Percentiles rank a stretch among this genome's conserved stretches.
phyloP scores from a whole-genome alignment of 2,113 vertebrate genomes.

The Cheilinus undulatus region DNA sequence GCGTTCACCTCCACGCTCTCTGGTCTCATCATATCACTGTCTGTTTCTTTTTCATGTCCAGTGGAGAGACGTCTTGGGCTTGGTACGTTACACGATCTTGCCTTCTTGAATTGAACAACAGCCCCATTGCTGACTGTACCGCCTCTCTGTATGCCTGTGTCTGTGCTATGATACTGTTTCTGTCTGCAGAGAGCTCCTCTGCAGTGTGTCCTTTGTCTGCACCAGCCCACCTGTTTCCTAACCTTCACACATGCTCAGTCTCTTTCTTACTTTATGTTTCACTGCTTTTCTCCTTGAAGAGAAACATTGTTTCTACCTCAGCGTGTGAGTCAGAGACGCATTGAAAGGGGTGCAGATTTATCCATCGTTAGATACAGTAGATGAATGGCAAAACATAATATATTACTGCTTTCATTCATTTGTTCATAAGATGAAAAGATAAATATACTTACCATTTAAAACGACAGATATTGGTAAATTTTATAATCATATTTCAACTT shows the following conservation, averaged over 20 bases:
- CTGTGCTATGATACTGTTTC: slow-evolving; percentile 22
- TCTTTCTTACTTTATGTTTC: slow-evolving; percentile 35
- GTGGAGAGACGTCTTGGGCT: slow-evolving; percentile 97
- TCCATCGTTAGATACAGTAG: background rate
- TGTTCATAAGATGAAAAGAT: background rate
- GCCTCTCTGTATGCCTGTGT: slow-evolving; percentile 18
- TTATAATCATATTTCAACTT: slow-evolving; percentile 24
- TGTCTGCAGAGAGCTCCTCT: slow-evolving; percentile 16
- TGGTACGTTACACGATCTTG: slow-evolving; percentile 89
- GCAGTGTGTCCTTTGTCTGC: slow-evolving; percentile 47
- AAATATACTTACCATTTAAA: background rate
- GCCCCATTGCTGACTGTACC: slow-evolving; percentile 27
- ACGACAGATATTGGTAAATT: background rate
- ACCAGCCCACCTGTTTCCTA: slow-evolving; percentile 66
- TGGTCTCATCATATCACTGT: slow-evolving; percentile 64
- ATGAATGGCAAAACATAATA: background rate
- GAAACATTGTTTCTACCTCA: slow-evolving; percentile 17
- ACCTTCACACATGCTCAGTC: slow-evolving; percentile 1
- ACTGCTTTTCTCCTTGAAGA: slow-evolving; percentile 30
- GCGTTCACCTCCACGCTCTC: background rate
- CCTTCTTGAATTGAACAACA: slow-evolving; percentile 27
- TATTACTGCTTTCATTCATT: background rate
- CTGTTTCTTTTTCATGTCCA: slow-evolving; percentile 90
- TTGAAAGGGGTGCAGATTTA: background rate
- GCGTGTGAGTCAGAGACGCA: background rate